Evolutionary conservation across 2,797 vertebrate genomes (phyloP).

Genomic region (Hybognathus amarus): DNA sequence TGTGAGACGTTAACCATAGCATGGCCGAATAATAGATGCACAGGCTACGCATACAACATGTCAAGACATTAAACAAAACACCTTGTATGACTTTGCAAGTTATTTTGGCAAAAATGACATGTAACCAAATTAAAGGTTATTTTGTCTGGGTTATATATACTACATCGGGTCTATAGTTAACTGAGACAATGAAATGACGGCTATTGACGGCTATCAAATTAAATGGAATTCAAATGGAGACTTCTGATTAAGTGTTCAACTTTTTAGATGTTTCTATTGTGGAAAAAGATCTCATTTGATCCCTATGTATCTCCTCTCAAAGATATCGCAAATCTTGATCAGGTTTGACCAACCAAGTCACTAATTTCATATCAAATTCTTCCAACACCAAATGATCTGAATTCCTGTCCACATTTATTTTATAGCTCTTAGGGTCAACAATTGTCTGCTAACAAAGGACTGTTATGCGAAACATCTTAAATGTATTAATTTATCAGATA

Average conservation of each 20-base stretch:
- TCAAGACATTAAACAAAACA: too few relatives aligned
- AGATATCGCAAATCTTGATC: background rate
- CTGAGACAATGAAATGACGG: too few relatives aligned
- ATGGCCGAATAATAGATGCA: too few relatives aligned
- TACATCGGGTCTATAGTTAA: too few relatives aligned
- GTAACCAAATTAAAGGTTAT: too few relatives aligned
- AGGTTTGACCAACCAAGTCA: background rate
- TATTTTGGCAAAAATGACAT: too few relatives aligned
- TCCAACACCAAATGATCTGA: background rate
- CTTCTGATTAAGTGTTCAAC: background rate
- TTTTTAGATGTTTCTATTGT: background rate
- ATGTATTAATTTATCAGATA: constrained; percentile 4
- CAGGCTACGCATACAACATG: too few relatives aligned
- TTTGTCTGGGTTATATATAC: too few relatives aligned
- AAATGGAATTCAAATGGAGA: background rate
- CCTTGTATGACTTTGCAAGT: too few relatives aligned
- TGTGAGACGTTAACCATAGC: too few relatives aligned
- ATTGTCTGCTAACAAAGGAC: too few relatives aligned
- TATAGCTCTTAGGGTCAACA: background rate
- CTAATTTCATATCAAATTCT: background rate
- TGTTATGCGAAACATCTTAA: background rate
- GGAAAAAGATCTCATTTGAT: background rate
- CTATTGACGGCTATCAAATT: too few relatives aligned
- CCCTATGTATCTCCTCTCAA: background rate
- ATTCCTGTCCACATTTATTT: background rate